Evolutionary conservation across 2,113 vertebrate genomes (phyloP), one percentile per base, ranked within the genome.

Genomic region (Elachura formosa): DNA sequence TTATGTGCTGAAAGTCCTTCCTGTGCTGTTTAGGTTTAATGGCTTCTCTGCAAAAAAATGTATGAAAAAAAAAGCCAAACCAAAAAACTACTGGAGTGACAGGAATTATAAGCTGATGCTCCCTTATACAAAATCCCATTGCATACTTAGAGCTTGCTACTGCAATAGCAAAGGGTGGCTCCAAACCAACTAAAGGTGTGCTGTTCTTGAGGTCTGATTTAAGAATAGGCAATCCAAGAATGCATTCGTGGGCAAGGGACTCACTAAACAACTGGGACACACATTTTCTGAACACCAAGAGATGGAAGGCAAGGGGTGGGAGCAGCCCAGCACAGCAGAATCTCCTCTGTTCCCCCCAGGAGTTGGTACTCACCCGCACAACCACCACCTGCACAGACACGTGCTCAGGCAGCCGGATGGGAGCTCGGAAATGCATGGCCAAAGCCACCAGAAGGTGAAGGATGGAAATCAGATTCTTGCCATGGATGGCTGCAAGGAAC

Each of bases 381-480:
- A 99, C 98, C 68, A 99, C 98, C 97, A 99, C 98, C 40, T 99
- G 98, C 28, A 99, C 98, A 0, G 99, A 98, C 25, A 99, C 99
- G 0, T 99, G 99, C 59, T 99, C 99, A 0, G 99, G 99, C 58
- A 99, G 98, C 28, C 98, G 97, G 95, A 99, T 99, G 25, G 99
- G 98, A 40, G 99, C 99, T 93, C 98, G 97, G 97, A 99, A 99
- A 96, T 99, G 99, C 97, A 98, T 98, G 7, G 99, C 98, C 63
- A 99, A 94, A 6, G 99, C 97, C 61, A 99, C 98, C 66, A 99
- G 98, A 24, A 99, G 98, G 61, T 98, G 98, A 6, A 99, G 97
- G 11, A 99, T 99, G 82, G 99, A 96, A 84, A 99, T 98, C 95
- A 99, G 97, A 92, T 98, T 99, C 98, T 99, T 99, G 48, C 98